Evolutionary conservation across 2,888 invertebrate genomes (phyloP).

Genomic region (Globia sparganii): DNA sequence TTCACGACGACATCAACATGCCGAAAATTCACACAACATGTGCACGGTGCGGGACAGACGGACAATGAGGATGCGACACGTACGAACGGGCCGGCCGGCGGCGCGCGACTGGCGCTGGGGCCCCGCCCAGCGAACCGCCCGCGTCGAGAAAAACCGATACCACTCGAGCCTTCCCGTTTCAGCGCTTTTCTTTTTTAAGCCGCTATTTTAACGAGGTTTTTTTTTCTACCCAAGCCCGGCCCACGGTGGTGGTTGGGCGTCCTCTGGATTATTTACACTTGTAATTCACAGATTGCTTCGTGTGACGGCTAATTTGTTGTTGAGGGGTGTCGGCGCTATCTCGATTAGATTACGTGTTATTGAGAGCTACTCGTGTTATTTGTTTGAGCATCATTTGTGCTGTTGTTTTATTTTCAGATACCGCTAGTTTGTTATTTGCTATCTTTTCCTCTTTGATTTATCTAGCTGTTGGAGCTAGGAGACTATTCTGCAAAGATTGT

Average conservation of each 20-base stretch:
- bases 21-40: slow-evolving; percentile 86
- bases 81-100: slow-evolving; percentile 91
- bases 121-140: slow-evolving; percentile 89
- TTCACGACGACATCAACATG: slow-evolving; percentile 89
- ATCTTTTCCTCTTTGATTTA: slow-evolving; percentile 39
- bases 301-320: slow-evolving; percentile 84
- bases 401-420: slow-evolving; percentile 62
- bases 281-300: slow-evolving; percentile 87
- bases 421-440: slow-evolving; percentile 49
- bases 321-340: slow-evolving; percentile 76
- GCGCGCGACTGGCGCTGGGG: slow-evolving; percentile 90
- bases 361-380: slow-evolving; percentile 71
- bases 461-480: not conserved
- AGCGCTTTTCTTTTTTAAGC: slow-evolving; percentile 91
- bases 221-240: slow-evolving; percentile 84
- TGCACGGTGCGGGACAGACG: slow-evolving; percentile 76
- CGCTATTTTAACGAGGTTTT: slow-evolving; percentile 90
- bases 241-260: slow-evolving; percentile 89
- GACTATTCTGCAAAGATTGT: slow-evolving; percentile 14
- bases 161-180: slow-evolving; percentile 89
- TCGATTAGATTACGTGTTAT: slow-evolving; percentile 79
- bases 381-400: slow-evolving; percentile 67
- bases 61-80: slow-evolving; percentile 74
- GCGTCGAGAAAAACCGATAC: slow-evolving; percentile 89
- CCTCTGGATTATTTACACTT: slow-evolving; percentile 90